Evolutionary conservation across 2,797 vertebrate species (phyloP), one percentile per base, ranked within the genome.

Genomic region (Xerus rutilus): DNA sequence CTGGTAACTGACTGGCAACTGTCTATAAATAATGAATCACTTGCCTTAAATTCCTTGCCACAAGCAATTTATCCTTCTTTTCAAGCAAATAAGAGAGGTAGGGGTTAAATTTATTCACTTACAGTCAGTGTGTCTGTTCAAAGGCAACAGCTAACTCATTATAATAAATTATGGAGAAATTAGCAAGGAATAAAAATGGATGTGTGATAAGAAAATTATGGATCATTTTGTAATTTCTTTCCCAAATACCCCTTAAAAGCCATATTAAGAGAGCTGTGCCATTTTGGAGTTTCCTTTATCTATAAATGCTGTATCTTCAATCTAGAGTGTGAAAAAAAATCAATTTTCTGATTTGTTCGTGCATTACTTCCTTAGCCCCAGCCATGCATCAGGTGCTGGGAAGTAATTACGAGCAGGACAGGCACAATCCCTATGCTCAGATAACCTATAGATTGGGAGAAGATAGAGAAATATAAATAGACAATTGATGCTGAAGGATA

Each of bases 1-100:
- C 92, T 97, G 89, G 96, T 96, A 97, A 96, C 74, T 7, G 9
- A 97, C 52, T 93, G 84, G 74, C 86, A 97, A 97, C 85, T 93
- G 35, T 85, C 57, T 96, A 88, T 89, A 93, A 97, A 96, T 96
- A 84, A 76, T 84, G 39, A 97, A 96, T 91, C 64, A 91, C n/a
- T 96, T 89, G 84, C 64, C 54, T 97, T 94, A 97, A 96, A 91
- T 65, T 93, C 95, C 73, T 90, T 90, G 28, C 82, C 32, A 52
- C n/a, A 95, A 92, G 52, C 43, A 77, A 93, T 94, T 92, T 87
- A 30, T 86, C 32, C 86, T 95, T 76, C 30, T 92, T 77, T 97
- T 96, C 54, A 85, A 86, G 77, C 10, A 43, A 86, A 73, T 7
- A 94, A 73, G 88, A 97, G 1, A 96, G 93, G 2, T 92, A 9